Evolutionary conservation across 1,140 invertebrate species (phyloP).

Genomic region (Drosophila varians): DNA sequence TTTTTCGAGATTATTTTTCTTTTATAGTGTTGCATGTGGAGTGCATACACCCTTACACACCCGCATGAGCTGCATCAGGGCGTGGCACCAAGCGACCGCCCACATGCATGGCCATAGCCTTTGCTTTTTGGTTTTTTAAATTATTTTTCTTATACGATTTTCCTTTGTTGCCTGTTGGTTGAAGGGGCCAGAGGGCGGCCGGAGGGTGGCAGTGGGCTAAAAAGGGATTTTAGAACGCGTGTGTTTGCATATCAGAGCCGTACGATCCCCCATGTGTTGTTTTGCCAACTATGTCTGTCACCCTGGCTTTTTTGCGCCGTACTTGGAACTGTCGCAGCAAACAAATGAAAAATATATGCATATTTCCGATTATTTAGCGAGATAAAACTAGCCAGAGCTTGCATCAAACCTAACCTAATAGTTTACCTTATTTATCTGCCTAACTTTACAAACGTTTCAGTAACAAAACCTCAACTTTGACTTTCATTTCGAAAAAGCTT

Average conservation of each 20-base stretch:
- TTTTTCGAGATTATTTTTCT: conserved; percentile 7
- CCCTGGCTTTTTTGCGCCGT: not conserved
- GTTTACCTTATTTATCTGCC: too few relatives aligned
- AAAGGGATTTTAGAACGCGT: conserved; percentile 19
- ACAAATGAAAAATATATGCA: not conserved
- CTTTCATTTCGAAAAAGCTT: not conserved
- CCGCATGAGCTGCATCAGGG: conserved; percentile 18
- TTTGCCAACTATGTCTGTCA: not conserved
- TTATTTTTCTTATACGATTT: conserved; percentile 1
- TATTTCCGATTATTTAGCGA: too few relatives aligned
- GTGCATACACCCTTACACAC: conserved; percentile 36
- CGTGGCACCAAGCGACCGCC: conserved; percentile 48
- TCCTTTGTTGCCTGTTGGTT: conserved; percentile 13
- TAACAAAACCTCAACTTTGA: not conserved
- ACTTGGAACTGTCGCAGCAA: not conserved
- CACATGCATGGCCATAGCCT: conserved; percentile 30
- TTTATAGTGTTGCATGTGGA: conserved; percentile 6
- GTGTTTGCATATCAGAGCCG: conserved; percentile 65
- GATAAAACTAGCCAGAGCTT: too few relatives aligned
- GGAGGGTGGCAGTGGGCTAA: not conserved
- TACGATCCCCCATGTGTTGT: conserved; percentile 22
- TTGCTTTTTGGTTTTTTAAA: conserved; percentile 28
- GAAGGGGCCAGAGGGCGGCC: not conserved
- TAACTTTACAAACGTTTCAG: too few relatives aligned
- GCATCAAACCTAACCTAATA: too few relatives aligned